Evolutionary conservation across 1,140 invertebrate species (phyloP).

Genomic region (Trichoplusia ni): DNA sequence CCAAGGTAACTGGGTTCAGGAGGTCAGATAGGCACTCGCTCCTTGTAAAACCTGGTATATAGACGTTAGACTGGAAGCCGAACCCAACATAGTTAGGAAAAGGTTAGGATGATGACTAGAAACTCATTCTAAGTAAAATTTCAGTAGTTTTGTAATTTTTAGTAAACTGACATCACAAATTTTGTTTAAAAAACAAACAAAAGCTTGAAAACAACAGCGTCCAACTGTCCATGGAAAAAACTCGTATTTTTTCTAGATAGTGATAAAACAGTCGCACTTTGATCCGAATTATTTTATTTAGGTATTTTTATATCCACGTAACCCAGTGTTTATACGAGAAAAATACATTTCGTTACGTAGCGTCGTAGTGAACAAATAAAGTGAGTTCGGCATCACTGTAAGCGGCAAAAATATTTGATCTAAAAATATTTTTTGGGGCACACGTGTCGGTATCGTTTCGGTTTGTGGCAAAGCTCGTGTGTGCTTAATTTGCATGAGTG

Average conservation of each 20-base stretch:
- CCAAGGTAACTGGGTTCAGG: no score
- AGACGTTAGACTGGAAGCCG: no score
- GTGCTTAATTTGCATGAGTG: no score
- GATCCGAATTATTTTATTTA: conserved; percentile 17
- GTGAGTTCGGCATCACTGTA: not conserved
- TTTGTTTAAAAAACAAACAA: no score
- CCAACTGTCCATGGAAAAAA: not conserved
- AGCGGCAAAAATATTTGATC: not conserved
- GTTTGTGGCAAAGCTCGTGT: not conserved
- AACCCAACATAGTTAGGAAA: no score
- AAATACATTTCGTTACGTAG: conserved; percentile 11
- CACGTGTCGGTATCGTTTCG: not conserved
- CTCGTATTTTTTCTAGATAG: not conserved
- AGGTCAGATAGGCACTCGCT: no score
- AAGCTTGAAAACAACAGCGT: no score
- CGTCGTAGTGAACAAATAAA: conserved; percentile 9
- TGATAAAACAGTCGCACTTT: not conserved
- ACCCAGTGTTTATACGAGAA: conserved; percentile 1
- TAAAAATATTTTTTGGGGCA: not conserved
- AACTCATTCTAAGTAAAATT: no score
- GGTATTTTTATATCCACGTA: conserved; percentile 17
- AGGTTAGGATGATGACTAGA: no score
- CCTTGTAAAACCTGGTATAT: no score
- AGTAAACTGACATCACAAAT: no score
- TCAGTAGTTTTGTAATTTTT: no score